Conservation (phyloP, 2,797 vertebrate genomes). For the Cossypha niveicapilla region DNA sequence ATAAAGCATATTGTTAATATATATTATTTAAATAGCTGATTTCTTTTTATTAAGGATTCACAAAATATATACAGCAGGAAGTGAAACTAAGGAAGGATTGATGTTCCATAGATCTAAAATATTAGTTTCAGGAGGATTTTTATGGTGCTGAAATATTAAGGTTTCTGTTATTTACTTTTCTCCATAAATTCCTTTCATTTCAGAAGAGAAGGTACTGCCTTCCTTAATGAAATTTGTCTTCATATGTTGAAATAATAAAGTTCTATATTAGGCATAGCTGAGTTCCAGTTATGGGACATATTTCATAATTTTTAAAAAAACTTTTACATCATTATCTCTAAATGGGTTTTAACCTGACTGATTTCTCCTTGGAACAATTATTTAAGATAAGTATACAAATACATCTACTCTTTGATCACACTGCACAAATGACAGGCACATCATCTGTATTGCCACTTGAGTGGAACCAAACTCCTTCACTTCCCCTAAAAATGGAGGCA, state of each 20-base stretch:
- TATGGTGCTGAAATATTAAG: not conserved
- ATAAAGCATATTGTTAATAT: not conserved
- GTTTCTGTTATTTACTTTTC: not conserved
- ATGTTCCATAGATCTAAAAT: not conserved
- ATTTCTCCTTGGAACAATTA: conserved; percentile 66
- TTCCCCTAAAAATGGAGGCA: conserved; percentile 69
- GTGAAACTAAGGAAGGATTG: not conserved
- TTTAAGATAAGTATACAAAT: conserved; percentile 72
- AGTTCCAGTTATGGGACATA: not conserved
- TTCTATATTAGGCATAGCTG: not conserved
- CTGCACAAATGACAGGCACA: conserved; percentile 49
- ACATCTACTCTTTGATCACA: conserved; percentile 62
- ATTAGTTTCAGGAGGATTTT: not conserved
- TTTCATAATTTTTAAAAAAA: conserved; percentile 13
- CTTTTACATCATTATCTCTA: conserved; percentile 61
- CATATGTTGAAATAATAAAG: not conserved
- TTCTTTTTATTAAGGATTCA: not conserved
- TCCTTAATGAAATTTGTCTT: conserved; percentile 22
- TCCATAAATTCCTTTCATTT: not conserved
- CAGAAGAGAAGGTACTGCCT: not conserved
- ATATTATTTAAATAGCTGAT: not conserved
- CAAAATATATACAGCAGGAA: not conserved
- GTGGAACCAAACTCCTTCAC: conserved; percentile 74
- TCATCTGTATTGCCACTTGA: conserved; percentile 72
- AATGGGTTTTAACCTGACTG: conserved; percentile 65